Base-by-base conservation (phyloP, 2,113 vertebrate species). In the Ia io region DNA sequence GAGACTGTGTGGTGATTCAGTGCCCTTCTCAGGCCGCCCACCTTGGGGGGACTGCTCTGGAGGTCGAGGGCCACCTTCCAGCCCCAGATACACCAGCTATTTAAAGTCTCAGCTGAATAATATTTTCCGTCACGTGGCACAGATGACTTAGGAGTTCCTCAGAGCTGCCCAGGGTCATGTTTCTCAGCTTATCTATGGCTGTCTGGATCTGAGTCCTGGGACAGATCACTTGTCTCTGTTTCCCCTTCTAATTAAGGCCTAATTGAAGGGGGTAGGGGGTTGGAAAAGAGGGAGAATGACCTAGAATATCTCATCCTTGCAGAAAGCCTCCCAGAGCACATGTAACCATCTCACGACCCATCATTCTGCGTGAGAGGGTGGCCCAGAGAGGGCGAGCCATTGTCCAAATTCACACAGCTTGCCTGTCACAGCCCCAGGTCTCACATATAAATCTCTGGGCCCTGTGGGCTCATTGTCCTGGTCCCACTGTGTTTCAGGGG, bases 71-170 rank as follows among this genome's bases (percentile, higher is more conserved):
- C 76, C 65, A 59, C 40, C 42, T 42, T 86, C 70, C 89, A 93
- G n/a, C 30, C 69, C 51, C 9, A 32, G 9, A 32, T n/a, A 20
- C 30, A 61, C 1, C 30, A 17, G 61, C 76, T 95, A 87, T 95
- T 95, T 95, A 92, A 91, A 96, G 80, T 49, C 35, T 51, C 22
- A 51, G 16, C 37, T 91, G 90, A 83, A 70, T 89, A 84, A 59
- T 84, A 93, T 89, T 90, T 96, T 93, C 80, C 88, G 6, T 71
- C 37, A 42, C 49, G 88, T 77, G 73, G 44, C 25, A 20, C 51
- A 91, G 56, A 78, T 53, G 28, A 77, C 71, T 90, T 83, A 44
- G 23, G 42, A 95, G 63, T 49, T 67, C 70, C 84, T 40, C 4
- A 10, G 84, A 84, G 37, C 61, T 95, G 25, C 74, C 6, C 35